A percentile compares a stretch with the other conserved stretches of the same genome.
Evolutionary conservation across 2,113 vertebrate genomes (phyloP).

Genomic region (Silurus asotus): DNA sequence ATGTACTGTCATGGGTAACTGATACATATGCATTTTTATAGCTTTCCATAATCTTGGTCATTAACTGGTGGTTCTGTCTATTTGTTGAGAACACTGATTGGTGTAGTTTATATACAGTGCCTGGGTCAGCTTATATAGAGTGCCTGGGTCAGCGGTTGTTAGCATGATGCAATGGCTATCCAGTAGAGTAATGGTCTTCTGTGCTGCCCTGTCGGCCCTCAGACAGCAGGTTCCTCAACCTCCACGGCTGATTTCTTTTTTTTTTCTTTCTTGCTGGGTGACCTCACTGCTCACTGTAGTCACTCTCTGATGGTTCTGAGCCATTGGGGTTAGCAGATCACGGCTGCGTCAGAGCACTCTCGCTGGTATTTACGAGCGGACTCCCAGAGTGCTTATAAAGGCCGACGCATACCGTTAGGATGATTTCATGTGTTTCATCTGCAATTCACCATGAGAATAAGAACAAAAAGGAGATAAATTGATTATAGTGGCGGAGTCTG

Average conservation of each 20-base stretch:
- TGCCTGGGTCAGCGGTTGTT: conserved; percentile 12
- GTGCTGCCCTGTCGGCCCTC: not conserved
- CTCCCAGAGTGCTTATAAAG: not conserved
- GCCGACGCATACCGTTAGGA: conserved; percentile 31
- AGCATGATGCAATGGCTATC: conserved; percentile 33
- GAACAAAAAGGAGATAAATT: not conserved
- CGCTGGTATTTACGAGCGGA: conserved; percentile 16
- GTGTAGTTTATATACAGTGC: conserved; percentile 21
- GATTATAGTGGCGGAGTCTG: conserved; percentile 18
- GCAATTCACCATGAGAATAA: not conserved
- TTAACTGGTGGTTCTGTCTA: not conserved
- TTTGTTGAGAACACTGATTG: conserved; percentile 19
- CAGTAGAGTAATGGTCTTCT: conserved; percentile 11
- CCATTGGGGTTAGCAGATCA: conserved; percentile 30
- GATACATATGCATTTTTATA: not conserved
- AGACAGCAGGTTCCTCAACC: conserved; percentile 24
- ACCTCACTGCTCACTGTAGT: conserved; percentile 27
- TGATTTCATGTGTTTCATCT: conserved; percentile 34
- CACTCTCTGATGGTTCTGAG: conserved; percentile 20
- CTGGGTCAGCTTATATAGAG: conserved; percentile 28
- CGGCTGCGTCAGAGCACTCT: conserved; percentile 5
- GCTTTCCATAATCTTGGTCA: not conserved
- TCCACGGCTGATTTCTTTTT: conserved; percentile 21
- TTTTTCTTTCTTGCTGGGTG: not conserved
- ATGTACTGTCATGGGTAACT: not conserved